A percentile compares a stretch with the other conserved stretches of the same genome.
phyloP scores from a whole-genome alignment of 1,140 invertebrate species.

The Ephestia elutella region DNA sequence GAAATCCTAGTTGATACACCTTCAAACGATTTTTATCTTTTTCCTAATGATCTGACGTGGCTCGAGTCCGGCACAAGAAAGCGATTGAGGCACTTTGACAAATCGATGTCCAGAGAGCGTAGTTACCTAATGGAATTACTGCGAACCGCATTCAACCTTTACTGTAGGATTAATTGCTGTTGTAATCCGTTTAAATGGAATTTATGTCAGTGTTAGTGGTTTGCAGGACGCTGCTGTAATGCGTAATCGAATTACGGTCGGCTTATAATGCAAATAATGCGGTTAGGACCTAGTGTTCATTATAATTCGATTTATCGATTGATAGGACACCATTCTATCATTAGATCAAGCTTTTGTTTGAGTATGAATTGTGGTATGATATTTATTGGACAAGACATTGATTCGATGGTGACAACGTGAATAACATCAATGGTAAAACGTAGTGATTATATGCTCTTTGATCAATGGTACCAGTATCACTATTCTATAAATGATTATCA shows the following conservation, averaged over 20 bases:
- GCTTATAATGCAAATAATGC: background rate
- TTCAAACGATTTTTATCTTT: constrained; percentile 7
- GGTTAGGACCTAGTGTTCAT: background rate
- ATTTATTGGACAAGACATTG: no score
- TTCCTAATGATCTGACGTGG: constrained; percentile 16
- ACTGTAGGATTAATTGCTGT: constrained; percentile 13
- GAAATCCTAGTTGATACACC: background rate
- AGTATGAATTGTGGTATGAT: no score
- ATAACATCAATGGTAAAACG: no score
- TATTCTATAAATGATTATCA: no score
- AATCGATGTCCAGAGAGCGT: constrained; percentile 17
- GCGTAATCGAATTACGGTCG: background rate
- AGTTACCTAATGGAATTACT: constrained; percentile 14
- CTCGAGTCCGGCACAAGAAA: constrained; percentile 10
- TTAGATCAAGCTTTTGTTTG: no score
- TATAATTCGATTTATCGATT: background rate
- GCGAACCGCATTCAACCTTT: constrained; percentile 11
- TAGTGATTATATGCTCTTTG: no score
- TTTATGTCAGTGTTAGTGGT: constrained; percentile 3
- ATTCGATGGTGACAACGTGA: no score
- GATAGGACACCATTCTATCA: no score
- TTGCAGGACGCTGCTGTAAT: background rate
- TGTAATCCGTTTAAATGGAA: constrained; percentile 10
- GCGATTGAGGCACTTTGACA: constrained; percentile 10
- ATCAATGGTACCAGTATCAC: no score